These are phyloP conservation scores for Neocrepidodera transversa DNA, from an alignment of 2,888 invertebrate genomes.

Conservation along the genomic window DNA sequence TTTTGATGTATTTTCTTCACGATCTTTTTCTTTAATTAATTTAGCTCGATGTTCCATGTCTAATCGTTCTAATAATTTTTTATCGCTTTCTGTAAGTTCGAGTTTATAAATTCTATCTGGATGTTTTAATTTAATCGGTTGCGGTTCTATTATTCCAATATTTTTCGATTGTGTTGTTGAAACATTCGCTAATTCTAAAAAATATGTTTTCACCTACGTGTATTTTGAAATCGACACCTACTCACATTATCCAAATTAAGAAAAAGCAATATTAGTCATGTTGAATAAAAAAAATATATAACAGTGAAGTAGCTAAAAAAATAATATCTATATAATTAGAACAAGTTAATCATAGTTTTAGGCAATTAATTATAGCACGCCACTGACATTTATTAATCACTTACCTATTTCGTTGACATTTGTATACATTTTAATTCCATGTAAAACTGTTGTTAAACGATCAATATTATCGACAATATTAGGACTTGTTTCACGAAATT, in stretches of 20 bases:
- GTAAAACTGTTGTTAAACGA: conserved; percentile 72
- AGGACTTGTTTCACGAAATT: conserved; percentile 23
- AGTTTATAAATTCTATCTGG: conserved; percentile 56
- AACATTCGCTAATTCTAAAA: conserved; percentile 11
- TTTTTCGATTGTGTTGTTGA: not conserved
- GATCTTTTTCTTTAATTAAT: conserved; percentile 37
- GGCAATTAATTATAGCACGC: no score
- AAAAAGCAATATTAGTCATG: conserved; percentile 37
- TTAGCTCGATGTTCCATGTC: conserved; percentile 63
- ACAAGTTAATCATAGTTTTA: no score
- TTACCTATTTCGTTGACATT: conserved; percentile 45
- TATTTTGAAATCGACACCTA: conserved; percentile 26
- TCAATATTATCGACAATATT: conserved; percentile 65
- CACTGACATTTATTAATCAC: conserved; percentile 15
- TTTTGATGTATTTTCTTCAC: conserved; percentile 30
- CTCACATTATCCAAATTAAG: conserved; percentile 32
- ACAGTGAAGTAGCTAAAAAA: not conserved
- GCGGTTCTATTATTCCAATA: conserved; percentile 3
- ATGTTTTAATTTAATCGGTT: not conserved
- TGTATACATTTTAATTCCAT: conserved; percentile 72
- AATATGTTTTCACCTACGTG: conserved; percentile 12
- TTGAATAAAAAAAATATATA: not conserved
- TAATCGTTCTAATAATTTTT: conserved; percentile 60
- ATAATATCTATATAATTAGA: no score
- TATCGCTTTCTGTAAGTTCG: conserved; percentile 62